A percentile compares a stretch with the other conserved stretches of the same genome.
These are phyloP conservation scores for Drosophila paramelanica DNA, from an alignment of 2,888 invertebrate species.

Conservation along the genomic window DNA sequence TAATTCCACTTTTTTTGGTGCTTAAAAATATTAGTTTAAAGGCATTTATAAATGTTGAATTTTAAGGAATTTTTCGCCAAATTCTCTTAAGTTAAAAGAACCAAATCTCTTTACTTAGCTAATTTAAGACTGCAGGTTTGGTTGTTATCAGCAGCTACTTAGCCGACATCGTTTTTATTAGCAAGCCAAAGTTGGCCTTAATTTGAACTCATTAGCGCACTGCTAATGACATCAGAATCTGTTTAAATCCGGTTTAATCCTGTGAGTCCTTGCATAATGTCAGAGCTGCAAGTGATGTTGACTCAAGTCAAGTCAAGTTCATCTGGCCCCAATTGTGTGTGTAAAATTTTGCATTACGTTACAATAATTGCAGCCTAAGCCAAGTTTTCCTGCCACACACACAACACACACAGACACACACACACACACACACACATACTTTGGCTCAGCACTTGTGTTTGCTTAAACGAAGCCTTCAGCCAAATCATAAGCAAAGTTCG, in stretches of 20 bases:
- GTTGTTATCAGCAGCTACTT: neutral
- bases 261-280: neutral
- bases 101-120: too few relatives aligned
- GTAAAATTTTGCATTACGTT: constrained; percentile 19
- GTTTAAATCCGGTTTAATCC: neutral
- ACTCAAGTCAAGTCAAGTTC: constrained; percentile 14
- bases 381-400: neutral
- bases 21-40: too few relatives aligned
- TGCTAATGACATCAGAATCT: neutral
- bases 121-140: neutral
- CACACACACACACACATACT: neutral
- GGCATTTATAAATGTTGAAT: too few relatives aligned
- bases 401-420: neutral
- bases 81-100: too few relatives aligned
- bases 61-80: too few relatives aligned
- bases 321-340: constrained; percentile 27
- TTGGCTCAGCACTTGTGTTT: neutral
- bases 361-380: constrained; percentile 34
- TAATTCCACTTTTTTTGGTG: too few relatives aligned
- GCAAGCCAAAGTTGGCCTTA: neutral
- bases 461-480: constrained; percentile 27
- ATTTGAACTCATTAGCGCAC: constrained; percentile 2
- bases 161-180: neutral
- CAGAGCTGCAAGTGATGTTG: constrained; percentile 3
- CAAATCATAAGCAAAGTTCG: constrained; percentile 24